Base-by-base conservation (phyloP, 2,113 vertebrate species). In the Ranitomeya variabilis region DNA sequence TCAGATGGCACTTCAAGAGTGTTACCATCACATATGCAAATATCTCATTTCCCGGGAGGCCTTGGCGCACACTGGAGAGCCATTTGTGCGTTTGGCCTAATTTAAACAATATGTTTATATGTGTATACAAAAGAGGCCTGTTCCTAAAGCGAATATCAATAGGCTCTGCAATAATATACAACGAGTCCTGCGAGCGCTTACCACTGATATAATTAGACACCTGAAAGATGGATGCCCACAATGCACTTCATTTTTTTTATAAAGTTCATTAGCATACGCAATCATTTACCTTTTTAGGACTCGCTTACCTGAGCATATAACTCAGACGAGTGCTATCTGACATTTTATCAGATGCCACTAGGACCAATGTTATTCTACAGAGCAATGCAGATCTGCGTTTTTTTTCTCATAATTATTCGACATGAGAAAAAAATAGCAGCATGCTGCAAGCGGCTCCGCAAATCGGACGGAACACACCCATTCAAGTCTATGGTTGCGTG, bases 21-120 rank as follows among this genome's bases (percentile, higher is more conserved):
- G 66, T 81, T 81, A 73, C 86, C 79, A 82, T 87, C 77, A 57
- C 51, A 66, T 87, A 87, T 87, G 86, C 77, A 87, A 87, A 87
- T 87, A 55, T 55, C 62, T 55, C 86, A 54, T 69, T 74, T 87
- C 79, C 86, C 86, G 74, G 55, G 66, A 67, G 86, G 79, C 86
- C 79, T 55, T 73, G 64, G 66, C 13, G 26, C 79, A 73, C 79
- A 45, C 79, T 18, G 55, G 78, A 87, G 66, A 87, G n/a, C 64
- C 79, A 84, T 78, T 86, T 86, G 71, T 86, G 85, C 64, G 83
- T 64, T 86, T 31, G 55, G 62, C 52, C 76, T 87, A 87, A 87
- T 80, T 87, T 80, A 87, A 71, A 87, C 77, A 71, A 71, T 69
- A 80, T 87, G 86, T 87, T 80, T 87, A 87, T 69, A 67, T 71